Evolutionary conservation across 1,140 invertebrate genomes (phyloP).

Genomic region (Neodiprion virginianus): DNA sequence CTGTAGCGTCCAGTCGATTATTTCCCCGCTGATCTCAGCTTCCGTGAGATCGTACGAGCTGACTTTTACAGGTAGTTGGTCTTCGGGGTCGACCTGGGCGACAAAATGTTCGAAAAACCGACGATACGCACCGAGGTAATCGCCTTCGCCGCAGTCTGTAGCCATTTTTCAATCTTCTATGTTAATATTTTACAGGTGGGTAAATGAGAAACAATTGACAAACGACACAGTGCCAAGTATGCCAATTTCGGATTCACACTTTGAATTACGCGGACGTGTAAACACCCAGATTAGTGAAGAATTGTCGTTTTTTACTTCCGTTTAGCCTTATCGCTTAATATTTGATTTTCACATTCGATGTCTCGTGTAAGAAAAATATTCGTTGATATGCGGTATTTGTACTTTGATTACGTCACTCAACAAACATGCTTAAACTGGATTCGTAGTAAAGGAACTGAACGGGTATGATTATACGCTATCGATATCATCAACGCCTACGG

Average conservation of each 20-base stretch:
- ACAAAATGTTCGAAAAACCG: conserved; percentile 76
- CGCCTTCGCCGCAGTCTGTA: conserved; percentile 59
- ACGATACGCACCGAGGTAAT: conserved; percentile 72
- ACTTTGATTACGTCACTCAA: conserved; percentile 29
- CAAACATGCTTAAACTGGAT: not conserved
- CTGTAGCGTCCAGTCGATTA: conserved; percentile 78
- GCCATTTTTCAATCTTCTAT: conserved; percentile 33
- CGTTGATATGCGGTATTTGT: conserved; percentile 34
- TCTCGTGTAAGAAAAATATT: conserved; percentile 23
- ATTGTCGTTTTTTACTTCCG: not conserved
- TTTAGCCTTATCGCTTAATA: no score
- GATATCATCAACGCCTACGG: not conserved
- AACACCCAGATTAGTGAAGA: not conserved
- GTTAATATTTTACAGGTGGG: not conserved
- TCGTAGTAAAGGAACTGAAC: not conserved
- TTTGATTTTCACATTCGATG: not conserved
- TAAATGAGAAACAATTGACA: not conserved
- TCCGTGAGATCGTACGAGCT: conserved; percentile 72
- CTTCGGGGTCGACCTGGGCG: conserved; percentile 69
- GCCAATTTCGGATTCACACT: not conserved
- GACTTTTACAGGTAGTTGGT: conserved; percentile 77
- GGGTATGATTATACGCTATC: no score
- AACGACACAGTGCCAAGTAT: not conserved
- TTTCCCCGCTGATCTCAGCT: conserved; percentile 75
- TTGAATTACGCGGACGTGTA: not conserved